These are phyloP conservation scores for Chlorodrepanis virens DNA, from an alignment of 2,113 vertebrate genomes.

Conservation along the genomic window DNA sequence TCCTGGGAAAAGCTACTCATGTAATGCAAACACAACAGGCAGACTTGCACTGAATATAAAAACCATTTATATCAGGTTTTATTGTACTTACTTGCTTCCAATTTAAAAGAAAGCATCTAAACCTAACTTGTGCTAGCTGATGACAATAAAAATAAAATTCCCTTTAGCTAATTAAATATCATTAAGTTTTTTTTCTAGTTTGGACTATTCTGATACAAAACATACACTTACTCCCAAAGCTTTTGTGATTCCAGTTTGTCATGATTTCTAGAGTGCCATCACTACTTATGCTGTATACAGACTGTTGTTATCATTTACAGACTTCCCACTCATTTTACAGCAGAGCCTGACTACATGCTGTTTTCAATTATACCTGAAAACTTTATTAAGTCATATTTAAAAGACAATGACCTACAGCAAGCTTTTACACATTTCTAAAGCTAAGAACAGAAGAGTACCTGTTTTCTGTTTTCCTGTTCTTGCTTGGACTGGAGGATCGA, in stretches of 20 bases:
- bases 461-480: conserved; percentile 86
- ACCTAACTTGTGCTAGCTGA: background rate
- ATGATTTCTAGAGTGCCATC: background rate
- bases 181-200: background rate
- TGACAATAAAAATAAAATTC: background rate
- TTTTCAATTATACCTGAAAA: background rate
- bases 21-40: background rate
- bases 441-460: conserved; percentile 68
- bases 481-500: conserved; percentile 83
- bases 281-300: background rate
- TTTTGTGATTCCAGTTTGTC: background rate
- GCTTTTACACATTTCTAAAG: background rate
- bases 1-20: background rate
- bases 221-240: background rate
- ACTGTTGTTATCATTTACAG: background rate
- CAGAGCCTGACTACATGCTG: background rate
- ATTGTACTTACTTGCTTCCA: background rate
- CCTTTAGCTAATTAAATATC: background rate
- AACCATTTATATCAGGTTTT: background rate
- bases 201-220: background rate
- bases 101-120: background rate
- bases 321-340: background rate
- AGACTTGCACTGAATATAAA: background rate
- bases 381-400: background rate
- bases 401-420: background rate